Base-by-base conservation (phyloP, 2,113 vertebrate species). In the Trachemys scripta region DNA sequence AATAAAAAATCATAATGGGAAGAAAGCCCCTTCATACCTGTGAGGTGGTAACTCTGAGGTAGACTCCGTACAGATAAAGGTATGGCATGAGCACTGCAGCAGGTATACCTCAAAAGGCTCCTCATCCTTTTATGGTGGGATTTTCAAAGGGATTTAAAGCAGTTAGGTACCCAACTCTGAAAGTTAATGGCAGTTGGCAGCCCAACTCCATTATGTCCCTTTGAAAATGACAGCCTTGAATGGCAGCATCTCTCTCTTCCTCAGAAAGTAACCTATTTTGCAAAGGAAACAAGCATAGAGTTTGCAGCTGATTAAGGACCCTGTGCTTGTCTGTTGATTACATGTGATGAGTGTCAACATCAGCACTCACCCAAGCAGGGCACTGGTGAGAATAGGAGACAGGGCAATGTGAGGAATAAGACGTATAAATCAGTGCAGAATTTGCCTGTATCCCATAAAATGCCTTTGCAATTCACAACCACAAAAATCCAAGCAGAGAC, bases 1-100 rank as follows among this genome's bases (percentile, higher is more conserved):
- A n/a, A 57, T 51, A 81, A 50, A 84, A 96, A 92, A 90, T 87
- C 22, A 22, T 81, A n/a, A 85, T 65, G 57, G 90, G 95, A 90
- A 50, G 42, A 91, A n/a, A 35, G 53, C 45, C 1, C 10, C 24
- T 50, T 6, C 25, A 25, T 80, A 9, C 6, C 6, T 95, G 78
- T 42, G 65, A 2, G 0, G 0, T 27, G 2, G 9, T 81, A 13
- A 81, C 12, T 75, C 31, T 83, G 20, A 47, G 49, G 3, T 79
- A 13, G 47, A 19, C 35, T 90, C 72, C 81, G 42, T 76, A 76
- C 38, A 42, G 6, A 76, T 76, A 78, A 78, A 47, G 50, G 62
- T 9, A 22, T 78, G 87, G 84, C 29, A 82, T 72, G 90, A 87
- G 5, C 56, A 57, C 76, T 91, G n/a, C 0, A 81, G 85, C 82